Evolutionary conservation across 2,797 vertebrate genomes (phyloP).

Genomic region (Adelosebastes latens): DNA sequence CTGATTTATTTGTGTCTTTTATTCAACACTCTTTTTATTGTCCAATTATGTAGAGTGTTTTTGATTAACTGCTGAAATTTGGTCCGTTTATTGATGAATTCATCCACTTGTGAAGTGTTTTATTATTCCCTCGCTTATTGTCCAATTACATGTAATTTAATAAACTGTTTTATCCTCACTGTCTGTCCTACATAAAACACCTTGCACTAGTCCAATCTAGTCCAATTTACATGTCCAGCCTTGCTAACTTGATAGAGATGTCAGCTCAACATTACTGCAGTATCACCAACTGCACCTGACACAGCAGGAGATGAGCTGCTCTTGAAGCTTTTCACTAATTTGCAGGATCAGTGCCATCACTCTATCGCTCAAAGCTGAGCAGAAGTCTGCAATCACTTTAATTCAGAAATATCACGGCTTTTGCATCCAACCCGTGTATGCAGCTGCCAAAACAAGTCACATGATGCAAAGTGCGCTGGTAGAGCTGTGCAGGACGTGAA

Average conservation of each 20-base stretch:
- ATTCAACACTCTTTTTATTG: background rate
- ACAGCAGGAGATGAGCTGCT: constrained; percentile 3
- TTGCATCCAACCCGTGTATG: background rate
- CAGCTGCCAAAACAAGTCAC: constrained; percentile 5
- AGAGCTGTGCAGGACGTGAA: background rate
- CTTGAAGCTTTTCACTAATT: constrained; percentile 12
- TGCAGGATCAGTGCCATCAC: constrained; percentile 22
- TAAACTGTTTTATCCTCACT: background rate
- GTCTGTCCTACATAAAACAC: background rate
- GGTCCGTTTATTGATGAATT: background rate
- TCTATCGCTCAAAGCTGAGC: constrained; percentile 14
- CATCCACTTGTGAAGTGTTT: background rate
- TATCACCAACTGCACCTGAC: constrained; percentile 7
- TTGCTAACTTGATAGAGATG: background rate
- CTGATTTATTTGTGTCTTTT: background rate
- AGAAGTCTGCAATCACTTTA: constrained; percentile 11
- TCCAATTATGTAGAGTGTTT: background rate
- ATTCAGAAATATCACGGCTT: constrained; percentile 12
- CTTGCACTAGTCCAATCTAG: background rate
- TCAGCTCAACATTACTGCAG: background rate
- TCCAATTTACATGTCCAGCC: background rate
- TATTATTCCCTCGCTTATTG: background rate
- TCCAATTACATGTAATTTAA: background rate
- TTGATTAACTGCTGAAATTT: background rate
- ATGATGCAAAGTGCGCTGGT: background rate